Base-by-base conservation (phyloP, 2,888 invertebrate species). In the Watsonalla binaria region DNA sequence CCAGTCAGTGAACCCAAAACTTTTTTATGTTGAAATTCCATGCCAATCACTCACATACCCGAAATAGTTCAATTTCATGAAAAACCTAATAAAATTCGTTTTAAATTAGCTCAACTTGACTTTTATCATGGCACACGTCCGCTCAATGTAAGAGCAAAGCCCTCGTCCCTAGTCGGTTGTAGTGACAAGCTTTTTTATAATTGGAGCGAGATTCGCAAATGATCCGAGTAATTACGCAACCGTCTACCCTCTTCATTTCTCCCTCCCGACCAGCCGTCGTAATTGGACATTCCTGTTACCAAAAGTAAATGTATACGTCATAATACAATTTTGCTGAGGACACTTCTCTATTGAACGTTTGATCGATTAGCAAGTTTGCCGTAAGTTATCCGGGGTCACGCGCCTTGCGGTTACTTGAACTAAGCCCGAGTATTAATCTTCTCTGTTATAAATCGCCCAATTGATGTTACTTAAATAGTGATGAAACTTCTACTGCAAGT, bases 161-260 rank as follows among this genome's bases (percentile, higher is more conserved):
- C 68, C 72, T 71, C 63, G 66, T 73, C 76, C 74, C 73, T 68
- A 76, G 77, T 74, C 74, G 68, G 74, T 78, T 81, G 77, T 80
- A 82, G 80, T 80, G 81, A 84, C 81, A 83, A 81, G 76, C 79
- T 78, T 86, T 84, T 84, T 83, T 81, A 82, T 87, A 88, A 88
- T 88, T 86, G 82, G 77, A 76, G 76, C 69, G 80, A 84, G 82
- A 86, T 84, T 88, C 79, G 76, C 82, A 87, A 89, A 89, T 87
- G 87, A 89, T 89, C 89, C 86, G 75, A 82, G 82, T 87, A 89
- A 89, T 89, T 88, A 88, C 83, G 77, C 80, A 83, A 82, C 86
- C 82, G 89, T 88, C 89, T 81, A 89, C 90, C 90, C 89, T 89
- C 85, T 83, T 90, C 89, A 88, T 88, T 80, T 84, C 78, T 79